These are phyloP conservation scores for Ophraella communa DNA, from an alignment of 2,888 invertebrate genomes.

Conservation along the genomic window DNA sequence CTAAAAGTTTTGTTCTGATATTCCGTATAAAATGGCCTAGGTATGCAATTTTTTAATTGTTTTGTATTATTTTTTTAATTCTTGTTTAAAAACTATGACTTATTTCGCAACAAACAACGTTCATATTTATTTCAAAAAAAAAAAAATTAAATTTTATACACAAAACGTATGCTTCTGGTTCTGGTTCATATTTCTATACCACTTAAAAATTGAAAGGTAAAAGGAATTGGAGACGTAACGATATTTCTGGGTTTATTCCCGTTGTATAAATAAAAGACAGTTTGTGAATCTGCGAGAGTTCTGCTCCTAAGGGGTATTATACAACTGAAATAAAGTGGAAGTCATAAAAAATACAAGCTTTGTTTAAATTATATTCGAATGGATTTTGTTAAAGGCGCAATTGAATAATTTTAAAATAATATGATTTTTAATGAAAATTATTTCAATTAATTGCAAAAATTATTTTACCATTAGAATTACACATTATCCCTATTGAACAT, in stretches of 20 bases:
- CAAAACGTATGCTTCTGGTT: neutral
- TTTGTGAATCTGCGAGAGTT: constrained; percentile 3
- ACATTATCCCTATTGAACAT: too few species aligned
- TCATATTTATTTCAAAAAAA: too few species aligned
- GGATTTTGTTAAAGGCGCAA: neutral
- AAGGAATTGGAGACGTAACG: neutral
- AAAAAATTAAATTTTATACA: neutral
- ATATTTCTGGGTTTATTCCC: constrained; percentile 4
- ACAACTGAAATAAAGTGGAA: neutral
- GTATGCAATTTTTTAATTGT: too few species aligned
- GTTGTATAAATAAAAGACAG: constrained; percentile 16
- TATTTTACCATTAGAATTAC: too few species aligned
- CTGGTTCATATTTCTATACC: neutral
- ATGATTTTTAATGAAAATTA: too few species aligned
- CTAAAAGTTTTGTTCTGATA: too few species aligned
- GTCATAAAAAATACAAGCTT: neutral
- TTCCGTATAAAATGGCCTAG: too few species aligned
- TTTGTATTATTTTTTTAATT: too few species aligned
- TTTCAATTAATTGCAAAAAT: too few species aligned
- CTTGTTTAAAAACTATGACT: too few species aligned
- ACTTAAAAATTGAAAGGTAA: neutral
- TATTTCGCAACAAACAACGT: too few species aligned
- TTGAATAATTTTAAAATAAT: neutral
- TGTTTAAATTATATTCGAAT: constrained; percentile 1
- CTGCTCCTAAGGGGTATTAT: neutral